These are phyloP conservation scores for Drosophila acutilabella DNA, from an alignment of 2,888 invertebrate species.

Conservation along the genomic window DNA sequence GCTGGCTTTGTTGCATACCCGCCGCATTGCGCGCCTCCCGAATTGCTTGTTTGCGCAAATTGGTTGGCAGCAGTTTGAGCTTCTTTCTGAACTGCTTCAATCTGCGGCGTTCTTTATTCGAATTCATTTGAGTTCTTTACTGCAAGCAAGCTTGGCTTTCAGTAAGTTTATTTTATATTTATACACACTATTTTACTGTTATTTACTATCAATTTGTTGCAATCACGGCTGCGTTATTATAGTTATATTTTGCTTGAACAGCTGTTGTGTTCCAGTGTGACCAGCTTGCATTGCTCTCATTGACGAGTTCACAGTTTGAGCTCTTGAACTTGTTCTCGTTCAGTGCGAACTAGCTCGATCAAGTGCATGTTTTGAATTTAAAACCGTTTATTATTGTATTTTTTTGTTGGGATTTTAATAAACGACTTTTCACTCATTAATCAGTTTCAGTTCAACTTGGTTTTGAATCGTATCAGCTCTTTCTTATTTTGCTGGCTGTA, in stretches of 20 bases:
- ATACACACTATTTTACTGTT: too few relatives aligned
- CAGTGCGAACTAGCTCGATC: background rate
- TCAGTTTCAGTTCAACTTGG: too few relatives aligned
- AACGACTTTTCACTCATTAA: too few relatives aligned
- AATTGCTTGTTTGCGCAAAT: conserved; percentile 66
- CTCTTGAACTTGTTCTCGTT: background rate
- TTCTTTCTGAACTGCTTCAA: conserved; percentile 8
- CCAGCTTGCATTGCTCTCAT: background rate
- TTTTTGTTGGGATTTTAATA: too few relatives aligned
- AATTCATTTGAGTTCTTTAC: conserved; percentile 21
- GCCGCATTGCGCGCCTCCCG: conserved; percentile 68
- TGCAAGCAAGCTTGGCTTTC: background rate
- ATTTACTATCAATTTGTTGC: background rate
- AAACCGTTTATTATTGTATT: too few relatives aligned
- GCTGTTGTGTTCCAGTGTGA: conserved; percentile 26
- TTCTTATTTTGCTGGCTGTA: background rate
- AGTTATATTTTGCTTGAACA: conserved; percentile 15
- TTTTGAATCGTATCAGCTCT: too few relatives aligned
- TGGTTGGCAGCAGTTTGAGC: conserved; percentile 62
- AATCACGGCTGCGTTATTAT: background rate
- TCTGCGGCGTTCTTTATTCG: conserved; percentile 2
- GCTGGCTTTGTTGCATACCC: conserved; percentile 21
- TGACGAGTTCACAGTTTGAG: background rate
- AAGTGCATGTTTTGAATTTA: background rate
- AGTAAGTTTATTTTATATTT: background rate